Conservation (phyloP, 2,113 vertebrate species). For the Pollachius pollachius region DNA sequence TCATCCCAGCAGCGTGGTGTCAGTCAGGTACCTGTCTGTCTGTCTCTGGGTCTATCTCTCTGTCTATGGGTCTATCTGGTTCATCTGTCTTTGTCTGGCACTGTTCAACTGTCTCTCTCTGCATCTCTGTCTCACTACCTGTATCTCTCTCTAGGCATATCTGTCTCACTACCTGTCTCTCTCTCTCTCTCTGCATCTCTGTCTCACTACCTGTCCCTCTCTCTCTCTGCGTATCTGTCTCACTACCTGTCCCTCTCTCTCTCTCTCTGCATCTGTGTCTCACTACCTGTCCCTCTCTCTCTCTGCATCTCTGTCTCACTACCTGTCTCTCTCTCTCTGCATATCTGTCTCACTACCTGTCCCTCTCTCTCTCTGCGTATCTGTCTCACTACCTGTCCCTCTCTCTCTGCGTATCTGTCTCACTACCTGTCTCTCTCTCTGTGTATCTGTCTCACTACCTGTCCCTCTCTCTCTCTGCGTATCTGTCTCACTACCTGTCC, state of each 20-base stretch:
- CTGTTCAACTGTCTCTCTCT: neutral
- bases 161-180: too few species aligned
- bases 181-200: too few species aligned
- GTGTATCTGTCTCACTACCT: too few species aligned
- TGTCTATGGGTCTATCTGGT: neutral
- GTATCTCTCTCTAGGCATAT: too few species aligned
- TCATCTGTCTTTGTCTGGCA: neutral
- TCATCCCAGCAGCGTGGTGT: slow-evolving; percentile 88
- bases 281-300: too few species aligned
- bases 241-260: neutral
- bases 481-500: too few species aligned
- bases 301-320: too few species aligned
- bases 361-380: neutral
- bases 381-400: neutral
- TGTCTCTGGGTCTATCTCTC: slow-evolving; percentile 5
- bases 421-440: neutral
- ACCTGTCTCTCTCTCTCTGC: too few species aligned
- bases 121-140: too few species aligned
- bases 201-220: too few species aligned
- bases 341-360: neutral
- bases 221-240: neutral
- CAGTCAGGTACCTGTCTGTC: slow-evolving; percentile 58
- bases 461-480: too few species aligned
- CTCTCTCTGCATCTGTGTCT: too few species aligned
- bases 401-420: neutral